Percentiles rank a stretch among this genome's conserved stretches.
phyloP scores from a whole-genome alignment of 2,113 vertebrate species.

The Cephalopterus ornatus region DNA sequence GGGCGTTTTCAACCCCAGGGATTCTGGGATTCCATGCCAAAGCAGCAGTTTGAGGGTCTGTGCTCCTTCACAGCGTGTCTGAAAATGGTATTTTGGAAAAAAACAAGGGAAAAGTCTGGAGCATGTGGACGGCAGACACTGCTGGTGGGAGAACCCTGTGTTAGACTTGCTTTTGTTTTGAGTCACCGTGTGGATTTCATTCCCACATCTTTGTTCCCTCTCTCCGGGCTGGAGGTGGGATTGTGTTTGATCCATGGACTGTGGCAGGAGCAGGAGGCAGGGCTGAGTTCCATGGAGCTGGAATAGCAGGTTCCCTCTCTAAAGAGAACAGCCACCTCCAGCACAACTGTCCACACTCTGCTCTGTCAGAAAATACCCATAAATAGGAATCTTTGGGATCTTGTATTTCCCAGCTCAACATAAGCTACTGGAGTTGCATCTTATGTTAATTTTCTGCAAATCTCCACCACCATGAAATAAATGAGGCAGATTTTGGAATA shows the following conservation, averaged over 20 bases:
- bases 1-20: not conserved
- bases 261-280: not conserved
- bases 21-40: not conserved
- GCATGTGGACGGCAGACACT: accelerated
- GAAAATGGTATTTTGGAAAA: not conserved
- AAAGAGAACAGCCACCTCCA: not conserved
- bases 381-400: not conserved
- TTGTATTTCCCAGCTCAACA: not conserved
- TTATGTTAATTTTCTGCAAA: constrained; percentile 40
- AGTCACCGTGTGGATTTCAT: not conserved
- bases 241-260: not conserved
- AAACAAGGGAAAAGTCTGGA: not conserved
- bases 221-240: not conserved
- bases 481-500: constrained; percentile 50
- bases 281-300: not conserved
- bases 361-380: accelerated
- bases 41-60: not conserved
- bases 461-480: constrained; percentile 36
- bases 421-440: not conserved
- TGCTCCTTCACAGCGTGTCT: not conserved
- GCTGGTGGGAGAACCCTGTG: accelerated
- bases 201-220: not conserved
- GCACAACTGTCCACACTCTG: not conserved
- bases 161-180: not conserved
- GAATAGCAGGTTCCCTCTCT: not conserved